Conservation (phyloP, 2,888 invertebrate species). For the Leistus spinibarbis region DNA sequence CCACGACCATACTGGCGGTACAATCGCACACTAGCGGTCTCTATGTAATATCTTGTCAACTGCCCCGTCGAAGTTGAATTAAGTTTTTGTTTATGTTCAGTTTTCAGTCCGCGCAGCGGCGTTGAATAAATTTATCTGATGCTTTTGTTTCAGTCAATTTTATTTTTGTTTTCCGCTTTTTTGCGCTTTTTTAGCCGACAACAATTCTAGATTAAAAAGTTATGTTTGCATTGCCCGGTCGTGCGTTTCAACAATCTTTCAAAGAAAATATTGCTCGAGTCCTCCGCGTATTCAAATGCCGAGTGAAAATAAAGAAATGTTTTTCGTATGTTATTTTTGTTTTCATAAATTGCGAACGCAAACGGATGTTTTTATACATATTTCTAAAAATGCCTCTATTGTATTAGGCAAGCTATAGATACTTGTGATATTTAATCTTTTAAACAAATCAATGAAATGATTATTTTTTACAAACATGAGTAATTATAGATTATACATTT, state of each 20-base stretch:
- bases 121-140: neutral
- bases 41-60: slow-evolving; percentile 10
- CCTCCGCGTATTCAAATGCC: neutral
- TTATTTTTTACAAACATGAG: too few relatives aligned
- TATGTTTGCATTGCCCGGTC: slow-evolving; percentile 16
- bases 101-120: neutral
- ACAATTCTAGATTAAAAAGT: slow-evolving; percentile 20
- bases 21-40: neutral
- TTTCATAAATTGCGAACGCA: too few relatives aligned
- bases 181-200: neutral
- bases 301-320: neutral
- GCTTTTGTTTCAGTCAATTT: neutral
- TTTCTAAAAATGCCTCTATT: too few relatives aligned
- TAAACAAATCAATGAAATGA: too few relatives aligned
- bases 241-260: neutral
- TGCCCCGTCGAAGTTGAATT: slow-evolving; percentile 1
- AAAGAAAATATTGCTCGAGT: neutral
- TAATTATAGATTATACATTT: too few relatives aligned
- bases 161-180: neutral
- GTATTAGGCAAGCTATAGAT: too few relatives aligned
- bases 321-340: neutral
- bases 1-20: neutral
- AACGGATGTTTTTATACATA: too few relatives aligned
- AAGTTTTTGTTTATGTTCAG: slow-evolving; percentile 33
- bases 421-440: too few relatives aligned